phyloP scores from a whole-genome alignment of 2,113 vertebrate genomes.

The Menura novaehollandiae region DNA sequence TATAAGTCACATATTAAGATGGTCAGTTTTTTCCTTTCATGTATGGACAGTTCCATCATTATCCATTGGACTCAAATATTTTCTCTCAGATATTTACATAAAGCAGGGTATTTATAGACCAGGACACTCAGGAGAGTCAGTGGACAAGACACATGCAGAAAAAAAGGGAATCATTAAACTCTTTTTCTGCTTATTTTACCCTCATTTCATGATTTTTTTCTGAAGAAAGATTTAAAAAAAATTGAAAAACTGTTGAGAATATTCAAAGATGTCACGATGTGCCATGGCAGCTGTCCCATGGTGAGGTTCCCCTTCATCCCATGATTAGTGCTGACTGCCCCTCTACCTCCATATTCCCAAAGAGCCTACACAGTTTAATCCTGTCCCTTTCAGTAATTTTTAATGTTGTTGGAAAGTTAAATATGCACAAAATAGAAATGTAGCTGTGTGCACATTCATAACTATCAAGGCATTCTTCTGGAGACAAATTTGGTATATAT shows the following conservation, averaged over 20 bases:
- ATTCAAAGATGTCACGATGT: neutral
- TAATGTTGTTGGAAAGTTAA: neutral
- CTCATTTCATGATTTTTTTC: neutral
- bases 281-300: neutral
- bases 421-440: neutral
- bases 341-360: neutral
- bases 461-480: neutral
- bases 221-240: neutral
- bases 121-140: neutral
- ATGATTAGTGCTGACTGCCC: neutral
- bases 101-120: neutral
- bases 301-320: neutral
- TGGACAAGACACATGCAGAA: neutral
- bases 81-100: neutral
- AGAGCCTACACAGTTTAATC: fast-evolving
- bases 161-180: neutral
- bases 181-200: neutral
- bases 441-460: neutral
- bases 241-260: neutral
- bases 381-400: neutral
- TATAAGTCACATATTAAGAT: neutral
- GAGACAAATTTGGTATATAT: neutral
- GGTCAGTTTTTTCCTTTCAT: neutral
- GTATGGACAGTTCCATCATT: neutral
- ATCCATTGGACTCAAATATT: fast-evolving